Evolutionary conservation across 2,888 invertebrate species (phyloP).

Genomic region (Spodoptera littoralis): DNA sequence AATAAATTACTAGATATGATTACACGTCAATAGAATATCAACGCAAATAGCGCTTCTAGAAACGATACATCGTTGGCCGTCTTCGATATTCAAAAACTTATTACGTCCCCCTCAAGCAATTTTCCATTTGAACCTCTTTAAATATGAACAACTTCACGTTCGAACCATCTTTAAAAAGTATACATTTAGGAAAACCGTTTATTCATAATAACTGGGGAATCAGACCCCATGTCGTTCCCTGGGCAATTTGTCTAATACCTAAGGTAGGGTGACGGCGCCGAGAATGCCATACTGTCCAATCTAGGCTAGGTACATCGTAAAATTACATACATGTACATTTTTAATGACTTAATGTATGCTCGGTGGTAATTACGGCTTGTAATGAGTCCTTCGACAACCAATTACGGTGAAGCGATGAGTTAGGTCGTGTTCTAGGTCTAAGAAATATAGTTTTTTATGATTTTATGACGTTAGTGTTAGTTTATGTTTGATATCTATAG

Average conservation of each 20-base stretch:
- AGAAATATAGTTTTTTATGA: constrained; percentile 1
- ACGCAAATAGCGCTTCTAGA: no score
- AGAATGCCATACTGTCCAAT: constrained; percentile 1
- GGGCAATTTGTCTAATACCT: constrained; percentile 30
- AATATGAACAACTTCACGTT: constrained; percentile 13
- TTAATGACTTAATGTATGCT: constrained; percentile 36
- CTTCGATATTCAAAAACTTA: neutral
- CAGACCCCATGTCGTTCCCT: constrained; percentile 1
- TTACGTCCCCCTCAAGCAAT: neutral
- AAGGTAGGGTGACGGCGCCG: constrained; percentile 39
- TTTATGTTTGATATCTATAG: no score
- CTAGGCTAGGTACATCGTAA: constrained; percentile 18
- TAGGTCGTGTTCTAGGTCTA: neutral
- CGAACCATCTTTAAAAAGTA: constrained; percentile 22
- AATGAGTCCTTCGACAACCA: constrained; percentile 11
- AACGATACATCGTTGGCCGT: neutral
- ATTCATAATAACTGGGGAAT: constrained; percentile 33
- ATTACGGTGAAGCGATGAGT: constrained; percentile 21
- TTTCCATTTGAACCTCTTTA: constrained; percentile 26
- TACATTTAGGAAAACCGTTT: constrained; percentile 15
- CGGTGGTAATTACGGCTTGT: constrained; percentile 8
- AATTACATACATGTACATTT: constrained; percentile 25
- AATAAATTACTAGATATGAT: no score
- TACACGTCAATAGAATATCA: no score
- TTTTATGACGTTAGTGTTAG: neutral